A percentile compares a stretch with the other conserved stretches of the same genome.
Evolutionary conservation across 1,140 invertebrate genomes (phyloP).

Genomic region (Sitobion miscanthi): DNA sequence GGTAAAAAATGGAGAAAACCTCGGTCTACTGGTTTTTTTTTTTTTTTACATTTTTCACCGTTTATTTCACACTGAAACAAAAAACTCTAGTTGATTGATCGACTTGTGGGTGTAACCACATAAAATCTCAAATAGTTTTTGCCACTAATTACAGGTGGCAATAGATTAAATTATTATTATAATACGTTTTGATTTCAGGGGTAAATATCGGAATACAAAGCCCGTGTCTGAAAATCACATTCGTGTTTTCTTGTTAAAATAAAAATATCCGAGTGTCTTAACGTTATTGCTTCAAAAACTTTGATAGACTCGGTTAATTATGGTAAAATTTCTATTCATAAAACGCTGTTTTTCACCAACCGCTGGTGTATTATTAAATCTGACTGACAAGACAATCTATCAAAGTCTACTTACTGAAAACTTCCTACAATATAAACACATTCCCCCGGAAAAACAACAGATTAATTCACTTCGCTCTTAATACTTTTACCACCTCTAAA

Average conservation of each 20-base stretch:
- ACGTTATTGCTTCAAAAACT: background rate
- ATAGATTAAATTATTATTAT: background rate
- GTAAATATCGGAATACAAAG: background rate
- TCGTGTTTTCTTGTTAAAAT: background rate
- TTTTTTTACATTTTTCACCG: background rate
- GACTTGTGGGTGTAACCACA: constrained; percentile 38
- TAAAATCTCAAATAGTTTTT: background rate
- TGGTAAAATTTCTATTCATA: constrained; percentile 35
- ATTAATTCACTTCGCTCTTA: constrained; percentile 47
- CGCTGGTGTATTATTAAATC: constrained; percentile 47
- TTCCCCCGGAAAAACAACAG: constrained; percentile 47
- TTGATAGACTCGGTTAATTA: constrained; percentile 35
- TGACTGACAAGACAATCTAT: constrained; percentile 52
- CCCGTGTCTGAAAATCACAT: background rate
- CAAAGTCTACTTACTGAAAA: constrained; percentile 54
- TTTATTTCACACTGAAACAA: background rate
- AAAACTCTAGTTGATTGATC: constrained; percentile 53
- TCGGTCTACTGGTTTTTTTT: constrained; percentile 22
- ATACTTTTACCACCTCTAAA: constrained; percentile 23
- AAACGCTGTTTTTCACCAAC: constrained; percentile 43
- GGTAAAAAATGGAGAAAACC: constrained; percentile 52
- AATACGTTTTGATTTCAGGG: background rate
- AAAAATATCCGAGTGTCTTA: background rate
- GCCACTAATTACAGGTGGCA: background rate
- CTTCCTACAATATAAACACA: constrained; percentile 47